Evolutionary conservation across 2,113 vertebrate species (phyloP).

Genomic region (Hydropotes inermis): DNA sequence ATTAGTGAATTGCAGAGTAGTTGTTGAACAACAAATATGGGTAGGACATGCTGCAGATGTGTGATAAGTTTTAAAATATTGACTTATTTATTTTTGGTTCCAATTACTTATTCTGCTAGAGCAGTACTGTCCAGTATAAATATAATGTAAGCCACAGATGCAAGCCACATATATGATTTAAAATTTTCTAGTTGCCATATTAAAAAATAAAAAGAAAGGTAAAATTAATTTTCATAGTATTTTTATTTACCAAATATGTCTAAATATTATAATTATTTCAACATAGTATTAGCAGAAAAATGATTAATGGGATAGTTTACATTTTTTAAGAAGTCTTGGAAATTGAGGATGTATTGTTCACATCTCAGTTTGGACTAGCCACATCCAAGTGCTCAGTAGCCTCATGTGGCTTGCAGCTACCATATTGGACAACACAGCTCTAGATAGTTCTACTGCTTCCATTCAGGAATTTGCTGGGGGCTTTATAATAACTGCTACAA

Average conservation of each 20-base stretch:
- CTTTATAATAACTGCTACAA: background rate
- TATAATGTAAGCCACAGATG: conserved; percentile 12
- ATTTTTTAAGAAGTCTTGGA: background rate
- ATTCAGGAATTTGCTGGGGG: background rate
- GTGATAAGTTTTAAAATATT: conserved; percentile 16
- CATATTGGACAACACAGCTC: background rate
- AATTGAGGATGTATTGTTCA: background rate
- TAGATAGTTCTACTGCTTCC: background rate
- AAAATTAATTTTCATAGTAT: conserved; percentile 15
- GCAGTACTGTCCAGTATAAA: background rate
- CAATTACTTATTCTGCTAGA: conserved; percentile 15
- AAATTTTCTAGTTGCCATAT: background rate
- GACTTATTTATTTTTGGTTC: conserved; percentile 29
- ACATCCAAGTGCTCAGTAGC: background rate
- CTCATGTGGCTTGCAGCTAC: background rate
- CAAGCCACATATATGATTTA: background rate
- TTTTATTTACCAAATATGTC: background rate
- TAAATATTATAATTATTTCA: background rate
- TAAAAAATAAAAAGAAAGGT: conserved; percentile 20
- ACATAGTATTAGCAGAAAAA: background rate
- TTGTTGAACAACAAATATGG: background rate
- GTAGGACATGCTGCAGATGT: background rate
- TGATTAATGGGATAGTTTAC: background rate
- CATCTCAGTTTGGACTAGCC: background rate
- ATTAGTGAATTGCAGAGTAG: background rate